phyloP scores from a whole-genome alignment of 2,797 vertebrate species.

The Podargus strigoides region DNA sequence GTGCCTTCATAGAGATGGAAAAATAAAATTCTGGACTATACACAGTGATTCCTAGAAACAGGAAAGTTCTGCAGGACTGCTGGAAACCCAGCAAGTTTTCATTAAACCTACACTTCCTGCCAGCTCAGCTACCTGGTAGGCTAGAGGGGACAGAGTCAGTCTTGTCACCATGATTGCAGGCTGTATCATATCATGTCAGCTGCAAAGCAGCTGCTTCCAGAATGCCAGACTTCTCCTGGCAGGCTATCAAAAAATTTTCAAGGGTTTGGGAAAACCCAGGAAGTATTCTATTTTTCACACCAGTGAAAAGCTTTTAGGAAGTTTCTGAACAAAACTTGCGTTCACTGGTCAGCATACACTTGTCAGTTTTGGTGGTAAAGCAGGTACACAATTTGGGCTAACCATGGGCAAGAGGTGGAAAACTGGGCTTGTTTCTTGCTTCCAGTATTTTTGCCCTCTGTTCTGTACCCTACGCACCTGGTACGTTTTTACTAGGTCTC shows the following conservation, averaged over 20 bases:
- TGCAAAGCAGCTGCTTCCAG: not conserved
- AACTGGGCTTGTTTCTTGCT: not conserved
- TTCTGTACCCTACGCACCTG: not conserved
- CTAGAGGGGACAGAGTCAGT: not conserved
- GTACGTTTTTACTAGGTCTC: not conserved
- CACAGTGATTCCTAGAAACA: not conserved
- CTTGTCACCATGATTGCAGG: not conserved
- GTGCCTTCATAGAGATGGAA: not conserved
- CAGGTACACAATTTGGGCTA: not conserved
- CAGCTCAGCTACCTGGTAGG: not conserved
- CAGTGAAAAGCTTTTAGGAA: not conserved
- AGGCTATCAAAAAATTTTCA: not conserved
- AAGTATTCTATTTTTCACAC: not conserved
- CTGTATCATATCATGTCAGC: not conserved
- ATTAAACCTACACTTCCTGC: not conserved
- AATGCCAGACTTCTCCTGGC: not conserved
- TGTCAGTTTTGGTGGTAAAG: not conserved
- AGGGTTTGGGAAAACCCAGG: not conserved
- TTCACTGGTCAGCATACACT: not conserved
- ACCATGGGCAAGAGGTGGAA: not conserved
- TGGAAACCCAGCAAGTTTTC: not conserved
- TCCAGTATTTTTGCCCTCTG: not conserved
- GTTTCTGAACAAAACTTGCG: not conserved
- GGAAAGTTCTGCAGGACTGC: not conserved
- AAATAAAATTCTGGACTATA: not conserved